These are phyloP conservation scores for Xerus rutilus DNA, from an alignment of 2,797 vertebrate genomes.

Conservation along the genomic window DNA sequence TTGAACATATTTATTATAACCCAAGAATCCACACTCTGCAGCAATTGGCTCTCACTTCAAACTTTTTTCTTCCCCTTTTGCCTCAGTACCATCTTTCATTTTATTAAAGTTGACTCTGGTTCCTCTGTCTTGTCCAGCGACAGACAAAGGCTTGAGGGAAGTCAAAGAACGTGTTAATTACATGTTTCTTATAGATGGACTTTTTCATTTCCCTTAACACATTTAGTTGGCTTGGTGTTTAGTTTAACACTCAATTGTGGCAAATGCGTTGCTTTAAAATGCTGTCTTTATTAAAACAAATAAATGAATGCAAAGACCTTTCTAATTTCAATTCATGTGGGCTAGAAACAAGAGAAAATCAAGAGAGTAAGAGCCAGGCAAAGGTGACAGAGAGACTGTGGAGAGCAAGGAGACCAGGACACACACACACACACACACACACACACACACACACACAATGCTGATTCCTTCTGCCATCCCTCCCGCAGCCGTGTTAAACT, in stretches of 20 bases:
- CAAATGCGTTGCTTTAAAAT: constrained; percentile 72
- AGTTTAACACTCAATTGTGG: constrained; percentile 76
- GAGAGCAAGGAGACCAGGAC: constrained; percentile 40
- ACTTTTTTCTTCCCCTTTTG: constrained; percentile 63
- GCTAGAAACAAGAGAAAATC: constrained; percentile 76
- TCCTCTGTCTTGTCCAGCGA: constrained; percentile 81
- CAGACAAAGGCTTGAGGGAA: constrained; percentile 83
- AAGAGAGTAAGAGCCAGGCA: constrained; percentile 39
- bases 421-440: background rate
- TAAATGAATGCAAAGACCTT: constrained; percentile 82
- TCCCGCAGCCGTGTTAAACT: constrained; percentile 55
- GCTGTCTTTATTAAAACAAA: constrained; percentile 81
- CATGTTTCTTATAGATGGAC: constrained; percentile 81
- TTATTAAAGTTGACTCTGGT: constrained; percentile 83
- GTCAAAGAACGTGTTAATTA: constrained; percentile 84
- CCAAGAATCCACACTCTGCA: constrained; percentile 31
- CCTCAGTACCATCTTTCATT: constrained; percentile 71
- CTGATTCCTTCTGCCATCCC: constrained; percentile 58
- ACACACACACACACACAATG: background rate
- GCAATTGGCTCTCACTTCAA: constrained; percentile 59
- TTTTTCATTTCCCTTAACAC: constrained; percentile 73
- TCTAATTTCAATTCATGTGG: constrained; percentile 80
- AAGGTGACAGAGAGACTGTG: constrained; percentile 36
- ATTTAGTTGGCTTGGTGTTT: constrained; percentile 66
- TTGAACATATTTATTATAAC: constrained; percentile 53